Base-by-base conservation (phyloP, 2,888 invertebrate species). In the Fragum sueziense region DNA sequence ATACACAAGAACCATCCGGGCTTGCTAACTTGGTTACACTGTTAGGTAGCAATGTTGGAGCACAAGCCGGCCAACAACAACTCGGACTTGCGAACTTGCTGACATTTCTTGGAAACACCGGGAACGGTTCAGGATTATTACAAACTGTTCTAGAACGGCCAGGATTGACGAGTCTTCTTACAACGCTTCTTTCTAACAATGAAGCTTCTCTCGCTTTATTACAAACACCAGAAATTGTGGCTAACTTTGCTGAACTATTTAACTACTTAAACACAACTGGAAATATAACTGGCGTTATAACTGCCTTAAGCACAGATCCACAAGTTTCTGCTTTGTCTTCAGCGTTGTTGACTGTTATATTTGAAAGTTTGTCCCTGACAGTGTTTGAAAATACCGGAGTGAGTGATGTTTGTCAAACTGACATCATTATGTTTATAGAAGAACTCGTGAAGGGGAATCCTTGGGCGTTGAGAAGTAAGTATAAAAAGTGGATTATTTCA, bases 391-490 rank as follows among this genome's bases (percentile, higher is more conserved):
- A 47, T 9, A 41, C n/a, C 33, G 33, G 33, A 29, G 72, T 72
- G 29, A 51, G 62, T 14, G 34, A 37, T 6, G 34, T 51, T 11
- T 72, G 72, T 31, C 62, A 62, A 14, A 33, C 34, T n/a, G 62
- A 72, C n/a, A 25, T 72, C 51, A 51, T 47, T 4, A 37, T 62
- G 34, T 47, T 62, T 17, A 25, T 41, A 0, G 29, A 37, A 9
- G 72, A 61, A 31, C 29, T 72, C 7, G 20, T 62, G 0, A 61
- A 2, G 3, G 17, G 62, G 11, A 72, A 61, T 17, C 61, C 61
- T 20, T 72, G 72, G 72, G 72, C 72, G 2, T 33, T 62, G n/a
- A 27, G 51, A 41, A 72, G 72, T 72, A 51, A 62, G 72, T 72
- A 62, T 25, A 47, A 6, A 37, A 20, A 47, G 14, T 47, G 17